phyloP scores from a whole-genome alignment of 2,888 invertebrate species.

The Stegophylla sp. region DNA sequence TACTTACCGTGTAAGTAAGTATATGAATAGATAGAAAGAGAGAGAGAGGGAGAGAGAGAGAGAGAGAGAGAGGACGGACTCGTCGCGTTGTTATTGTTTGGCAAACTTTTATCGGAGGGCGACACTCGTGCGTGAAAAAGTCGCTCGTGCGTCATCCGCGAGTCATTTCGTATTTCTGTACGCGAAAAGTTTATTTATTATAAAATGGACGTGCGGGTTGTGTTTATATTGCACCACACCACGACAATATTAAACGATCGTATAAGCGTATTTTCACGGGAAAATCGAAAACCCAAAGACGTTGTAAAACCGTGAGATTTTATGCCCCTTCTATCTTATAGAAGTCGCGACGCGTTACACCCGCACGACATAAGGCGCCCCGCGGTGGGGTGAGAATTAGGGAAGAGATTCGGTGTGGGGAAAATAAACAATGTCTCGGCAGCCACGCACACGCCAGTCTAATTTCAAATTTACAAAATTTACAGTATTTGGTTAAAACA shows the following conservation, averaged over 20 bases:
- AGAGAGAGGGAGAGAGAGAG: neutral
- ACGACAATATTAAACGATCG: too few relatives aligned
- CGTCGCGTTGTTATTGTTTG: constrained; percentile 39
- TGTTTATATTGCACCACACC: neutral
- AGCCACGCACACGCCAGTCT: too few relatives aligned
- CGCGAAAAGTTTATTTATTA: neutral
- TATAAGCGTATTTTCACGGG: constrained; percentile 1
- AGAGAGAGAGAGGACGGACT: neutral
- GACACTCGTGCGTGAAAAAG: constrained; percentile 20
- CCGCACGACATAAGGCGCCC: too few relatives aligned
- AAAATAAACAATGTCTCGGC: too few relatives aligned
- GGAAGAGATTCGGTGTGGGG: too few relatives aligned
- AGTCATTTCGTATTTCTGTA: neutral
- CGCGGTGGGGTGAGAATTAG: too few relatives aligned
- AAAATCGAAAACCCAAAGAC: constrained; percentile 16
- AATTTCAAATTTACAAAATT: too few relatives aligned
- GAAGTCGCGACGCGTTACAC: too few relatives aligned
- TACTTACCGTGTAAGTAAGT: too few relatives aligned
- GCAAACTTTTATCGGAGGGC: constrained; percentile 39
- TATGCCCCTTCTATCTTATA: too few relatives aligned
- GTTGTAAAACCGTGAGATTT: neutral
- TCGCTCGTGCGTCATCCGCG: neutral
- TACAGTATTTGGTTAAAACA: too few relatives aligned
- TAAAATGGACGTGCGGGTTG: neutral
- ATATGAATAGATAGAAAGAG: too few relatives aligned